Evolutionary conservation across 2,113 vertebrate genomes (phyloP).

Genomic region (Oryzias javanicus): DNA sequence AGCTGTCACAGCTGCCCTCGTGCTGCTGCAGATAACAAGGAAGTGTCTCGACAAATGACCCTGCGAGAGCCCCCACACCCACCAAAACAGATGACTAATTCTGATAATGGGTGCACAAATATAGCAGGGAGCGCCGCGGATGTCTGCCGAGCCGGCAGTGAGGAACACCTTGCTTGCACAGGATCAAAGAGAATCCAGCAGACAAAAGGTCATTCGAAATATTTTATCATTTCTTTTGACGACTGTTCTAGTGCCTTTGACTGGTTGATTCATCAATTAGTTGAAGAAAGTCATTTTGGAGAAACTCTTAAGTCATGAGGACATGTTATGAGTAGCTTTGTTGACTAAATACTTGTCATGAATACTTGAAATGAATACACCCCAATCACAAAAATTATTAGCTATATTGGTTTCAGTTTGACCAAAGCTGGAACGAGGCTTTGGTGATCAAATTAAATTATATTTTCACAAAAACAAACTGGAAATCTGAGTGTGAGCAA

Average conservation of each 20-base stretch:
- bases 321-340: no score
- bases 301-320: no score
- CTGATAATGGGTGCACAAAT: constrained; percentile 55
- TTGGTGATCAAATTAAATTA: no score
- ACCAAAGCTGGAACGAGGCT: no score
- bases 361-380: no score
- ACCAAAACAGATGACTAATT: constrained; percentile 35
- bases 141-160: constrained; percentile 22
- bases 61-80: constrained; percentile 29
- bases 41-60: constrained; percentile 31
- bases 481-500: background rate
- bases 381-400: no score
- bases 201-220: background rate
- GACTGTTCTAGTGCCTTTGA: background rate
- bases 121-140: constrained; percentile 33
- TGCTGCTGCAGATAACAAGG: constrained; percentile 48
- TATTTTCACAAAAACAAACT: no score
- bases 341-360: no score
- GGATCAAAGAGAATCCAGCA: background rate
- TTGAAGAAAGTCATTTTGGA: background rate
- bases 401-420: no score
- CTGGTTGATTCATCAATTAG: background rate
- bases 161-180: constrained; percentile 10
- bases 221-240: background rate
- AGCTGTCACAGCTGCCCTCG: constrained; percentile 30